Evolutionary conservation across 2,113 vertebrate genomes (phyloP), one percentile per base, ranked within the genome.

Genomic region (Nyctereutes procyonoides): DNA sequence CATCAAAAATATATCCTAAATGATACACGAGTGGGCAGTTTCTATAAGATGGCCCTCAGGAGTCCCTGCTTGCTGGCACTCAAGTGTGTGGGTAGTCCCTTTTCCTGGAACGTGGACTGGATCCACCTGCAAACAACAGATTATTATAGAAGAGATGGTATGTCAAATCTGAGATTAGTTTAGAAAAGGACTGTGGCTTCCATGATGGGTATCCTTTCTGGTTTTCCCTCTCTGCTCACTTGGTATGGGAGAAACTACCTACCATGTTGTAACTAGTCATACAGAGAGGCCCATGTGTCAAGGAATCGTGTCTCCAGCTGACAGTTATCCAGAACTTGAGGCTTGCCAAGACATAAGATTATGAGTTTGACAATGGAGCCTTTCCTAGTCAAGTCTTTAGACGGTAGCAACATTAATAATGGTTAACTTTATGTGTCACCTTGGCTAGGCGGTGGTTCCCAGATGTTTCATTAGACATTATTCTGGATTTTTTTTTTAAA

Each of bases 81-180:
- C 20, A 73, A 51, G 10, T 58, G 69, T 3, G 48, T 10, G 2
- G 5, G 12, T 48, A 2, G 1, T 65, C 7, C 9, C 7, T 9
- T 93, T 28, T 43, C 86, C 15, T 65, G 14, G 3, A 82, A 24
- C 8, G 15, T 62, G 14, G 73, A n/a, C 2, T 53, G 8, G 14
- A 53, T 26, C 77, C 17, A 55, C 12, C 53, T 65, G 30, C 11
- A 35, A 77, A 58, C 2, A 35, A 62, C 4, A 20, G 12, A 93
- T 35, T 53, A 12, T 8, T 5, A 4, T 11, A 79, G 13, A 88
- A 63, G 26, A 71, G 7, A 32, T 14, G 2, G 17, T 17, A 65
- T 30, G 22, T 63, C 5, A n/a, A 14, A 65, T 90, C 81, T 90
- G 30, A 96, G 87, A 96, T 35, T 48, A 92, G 17, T 12, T 28